A percentile compares a stretch with the other conserved stretches of the same genome.
Conservation (phyloP, 2,113 vertebrate genomes). For the Heptranchias perlo region DNA sequence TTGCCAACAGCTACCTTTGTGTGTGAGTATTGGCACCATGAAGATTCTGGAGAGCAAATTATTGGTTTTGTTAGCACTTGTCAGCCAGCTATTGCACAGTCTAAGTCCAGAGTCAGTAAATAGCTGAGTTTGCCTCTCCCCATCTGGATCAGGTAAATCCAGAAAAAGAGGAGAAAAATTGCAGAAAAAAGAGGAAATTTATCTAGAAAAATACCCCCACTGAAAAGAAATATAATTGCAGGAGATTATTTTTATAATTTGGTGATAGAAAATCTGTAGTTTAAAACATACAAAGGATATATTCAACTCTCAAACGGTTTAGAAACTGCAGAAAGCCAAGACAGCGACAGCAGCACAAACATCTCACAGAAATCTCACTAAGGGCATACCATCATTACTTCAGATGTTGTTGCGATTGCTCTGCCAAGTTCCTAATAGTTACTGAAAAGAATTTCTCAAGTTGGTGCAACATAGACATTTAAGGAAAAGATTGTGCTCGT, state of each 20-base stretch:
- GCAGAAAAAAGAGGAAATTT: not conserved
- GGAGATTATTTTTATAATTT: not conserved
- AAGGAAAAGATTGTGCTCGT: conserved; percentile 55
- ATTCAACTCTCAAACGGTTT: not conserved
- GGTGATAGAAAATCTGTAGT: not conserved
- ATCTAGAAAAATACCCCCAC: not conserved
- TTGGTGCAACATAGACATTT: conserved; percentile 57
- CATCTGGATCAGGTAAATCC: not conserved
- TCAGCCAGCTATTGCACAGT: not conserved
- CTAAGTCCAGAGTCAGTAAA: not conserved
- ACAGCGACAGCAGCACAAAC: not conserved
- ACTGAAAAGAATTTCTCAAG: conserved; percentile 53
- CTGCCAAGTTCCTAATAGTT: conserved; percentile 47
- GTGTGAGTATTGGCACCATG: not conserved
- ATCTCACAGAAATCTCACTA: not conserved
- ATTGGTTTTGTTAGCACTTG: not conserved
- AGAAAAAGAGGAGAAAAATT: not conserved
- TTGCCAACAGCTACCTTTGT: not conserved
- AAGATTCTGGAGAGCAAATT: not conserved
- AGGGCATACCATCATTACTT: conserved; percentile 28
- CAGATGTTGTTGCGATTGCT: conserved; percentile 47
- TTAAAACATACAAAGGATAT: not conserved
- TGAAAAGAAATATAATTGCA: not conserved
- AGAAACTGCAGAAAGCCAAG: not conserved
- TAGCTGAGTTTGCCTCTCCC: not conserved